Percentiles rank a stretch among this genome's conserved stretches.
phyloP scores from a whole-genome alignment of 2,797 vertebrate species.

The Spizella passerina region DNA sequence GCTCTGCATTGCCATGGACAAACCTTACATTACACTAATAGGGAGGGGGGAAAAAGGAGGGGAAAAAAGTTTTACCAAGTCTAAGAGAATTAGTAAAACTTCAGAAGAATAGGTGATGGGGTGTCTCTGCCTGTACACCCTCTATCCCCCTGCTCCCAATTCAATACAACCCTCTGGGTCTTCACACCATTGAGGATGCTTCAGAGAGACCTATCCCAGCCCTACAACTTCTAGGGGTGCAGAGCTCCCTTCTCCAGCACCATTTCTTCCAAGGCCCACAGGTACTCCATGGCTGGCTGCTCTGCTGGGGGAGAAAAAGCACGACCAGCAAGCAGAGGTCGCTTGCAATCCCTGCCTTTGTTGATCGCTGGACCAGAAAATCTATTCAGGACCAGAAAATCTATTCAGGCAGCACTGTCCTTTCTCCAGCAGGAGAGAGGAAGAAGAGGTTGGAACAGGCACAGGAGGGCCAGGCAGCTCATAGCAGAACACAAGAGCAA shows the following conservation, averaged over 20 bases:
- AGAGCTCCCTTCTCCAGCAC: not conserved
- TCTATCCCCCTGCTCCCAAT: not conserved
- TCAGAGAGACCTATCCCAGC: not conserved
- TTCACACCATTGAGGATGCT: not conserved
- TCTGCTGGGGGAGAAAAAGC: not conserved
- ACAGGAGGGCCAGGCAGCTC: not conserved
- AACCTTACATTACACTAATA: not conserved
- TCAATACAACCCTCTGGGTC: not conserved
- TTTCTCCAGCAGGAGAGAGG: not conserved
- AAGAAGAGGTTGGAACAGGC: not conserved
- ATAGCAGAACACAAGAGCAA: not conserved
- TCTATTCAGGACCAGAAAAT: not conserved
- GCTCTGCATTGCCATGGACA: not conserved
- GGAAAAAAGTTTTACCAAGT: not conserved
- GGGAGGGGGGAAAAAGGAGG: fast-evolving
- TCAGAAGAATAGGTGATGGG: not conserved
- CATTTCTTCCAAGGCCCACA: not conserved
- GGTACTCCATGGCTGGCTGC: fast-evolving
- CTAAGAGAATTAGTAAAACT: not conserved
- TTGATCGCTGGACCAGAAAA: not conserved
- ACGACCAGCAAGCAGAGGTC: not conserved
- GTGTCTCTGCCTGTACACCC: not conserved
- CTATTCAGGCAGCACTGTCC: fast-evolving
- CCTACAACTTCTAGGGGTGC: not conserved
- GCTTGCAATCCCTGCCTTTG: not conserved